Conservation (phyloP, 2,888 invertebrate genomes). For the Mythimna lalbum region DNA sequence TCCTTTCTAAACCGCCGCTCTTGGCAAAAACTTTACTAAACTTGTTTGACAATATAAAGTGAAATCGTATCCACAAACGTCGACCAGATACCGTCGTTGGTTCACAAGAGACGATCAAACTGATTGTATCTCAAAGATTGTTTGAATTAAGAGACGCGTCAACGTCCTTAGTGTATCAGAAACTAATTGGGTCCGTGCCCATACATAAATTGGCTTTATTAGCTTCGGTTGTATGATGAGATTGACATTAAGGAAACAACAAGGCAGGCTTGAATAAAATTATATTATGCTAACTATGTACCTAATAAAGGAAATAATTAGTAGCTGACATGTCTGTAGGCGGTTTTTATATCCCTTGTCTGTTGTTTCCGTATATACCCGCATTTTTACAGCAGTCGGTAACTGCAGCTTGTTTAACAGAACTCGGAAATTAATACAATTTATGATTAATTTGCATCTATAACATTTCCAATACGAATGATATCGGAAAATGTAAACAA, state of each 20-base stretch:
- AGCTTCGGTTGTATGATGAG: slow-evolving; percentile 30
- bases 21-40: slow-evolving; percentile 53
- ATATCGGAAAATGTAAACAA: slow-evolving; percentile 62
- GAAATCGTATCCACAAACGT: slow-evolving; percentile 60
- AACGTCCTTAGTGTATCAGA: slow-evolving; percentile 37
- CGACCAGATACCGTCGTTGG: slow-evolving; percentile 24
- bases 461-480: slow-evolving; percentile 45
- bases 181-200: slow-evolving; percentile 52
- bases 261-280: slow-evolving; percentile 15
- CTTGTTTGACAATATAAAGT: slow-evolving; percentile 62
- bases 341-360: slow-evolving; percentile 13
- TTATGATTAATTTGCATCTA: slow-evolving; percentile 46
- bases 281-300: slow-evolving; percentile 32
- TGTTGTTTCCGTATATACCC: slow-evolving; percentile 28
- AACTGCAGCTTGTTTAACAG: slow-evolving; percentile 20
- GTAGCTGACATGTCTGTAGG: background rate
- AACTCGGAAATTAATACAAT: slow-evolving; percentile 39
- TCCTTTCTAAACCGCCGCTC: slow-evolving; percentile 71
- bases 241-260: slow-evolving; percentile 47
- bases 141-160: slow-evolving; percentile 42
- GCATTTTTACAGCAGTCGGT: slow-evolving; percentile 9
- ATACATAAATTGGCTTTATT: slow-evolving; percentile 52
- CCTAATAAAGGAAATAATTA: slow-evolving; percentile 44
- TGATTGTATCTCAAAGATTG: slow-evolving; percentile 45
- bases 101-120: slow-evolving; percentile 39